Conservation (phyloP, 2,113 vertebrate genomes). For the Brienomyrus longianalis region DNA sequence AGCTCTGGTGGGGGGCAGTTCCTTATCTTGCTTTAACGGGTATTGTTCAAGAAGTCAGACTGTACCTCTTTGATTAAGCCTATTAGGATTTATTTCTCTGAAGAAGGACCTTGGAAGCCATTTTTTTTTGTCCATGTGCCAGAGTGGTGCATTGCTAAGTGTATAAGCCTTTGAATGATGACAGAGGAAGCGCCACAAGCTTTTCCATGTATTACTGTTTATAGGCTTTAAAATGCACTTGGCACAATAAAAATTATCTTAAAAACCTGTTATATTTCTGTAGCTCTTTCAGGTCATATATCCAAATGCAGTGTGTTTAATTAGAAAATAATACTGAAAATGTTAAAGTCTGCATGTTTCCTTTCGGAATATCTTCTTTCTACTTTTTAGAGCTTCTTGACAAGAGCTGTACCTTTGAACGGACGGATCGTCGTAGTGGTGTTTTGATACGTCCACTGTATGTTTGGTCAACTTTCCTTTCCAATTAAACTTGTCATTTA, state of each 20-base stretch:
- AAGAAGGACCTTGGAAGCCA: not conserved
- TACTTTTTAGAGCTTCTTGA: not conserved
- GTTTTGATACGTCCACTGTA: not conserved
- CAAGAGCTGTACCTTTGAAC: not conserved
- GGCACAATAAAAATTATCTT: not conserved
- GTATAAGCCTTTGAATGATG: not conserved
- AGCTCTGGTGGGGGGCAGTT: not conserved
- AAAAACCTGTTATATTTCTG: not conserved
- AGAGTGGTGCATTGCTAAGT: not conserved
- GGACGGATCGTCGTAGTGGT: not conserved
- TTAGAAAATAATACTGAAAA: not conserved
- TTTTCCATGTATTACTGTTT: not conserved
- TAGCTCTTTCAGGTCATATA: not conserved
- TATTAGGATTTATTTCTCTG: conserved; percentile 1
- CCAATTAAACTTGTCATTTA: not conserved
- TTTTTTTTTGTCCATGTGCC: not conserved
- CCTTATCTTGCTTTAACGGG: not conserved
- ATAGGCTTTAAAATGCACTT: not conserved
- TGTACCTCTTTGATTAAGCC: not conserved
- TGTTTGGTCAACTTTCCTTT: not conserved
- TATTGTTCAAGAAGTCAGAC: not conserved
- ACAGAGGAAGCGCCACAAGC: not conserved
- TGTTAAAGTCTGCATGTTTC: not conserved
- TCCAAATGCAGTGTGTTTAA: not conserved
- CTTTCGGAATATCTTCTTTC: not conserved